Evolutionary conservation across 2,888 invertebrate species (phyloP).

Genomic region (Chaitophorus viminalis): DNA sequence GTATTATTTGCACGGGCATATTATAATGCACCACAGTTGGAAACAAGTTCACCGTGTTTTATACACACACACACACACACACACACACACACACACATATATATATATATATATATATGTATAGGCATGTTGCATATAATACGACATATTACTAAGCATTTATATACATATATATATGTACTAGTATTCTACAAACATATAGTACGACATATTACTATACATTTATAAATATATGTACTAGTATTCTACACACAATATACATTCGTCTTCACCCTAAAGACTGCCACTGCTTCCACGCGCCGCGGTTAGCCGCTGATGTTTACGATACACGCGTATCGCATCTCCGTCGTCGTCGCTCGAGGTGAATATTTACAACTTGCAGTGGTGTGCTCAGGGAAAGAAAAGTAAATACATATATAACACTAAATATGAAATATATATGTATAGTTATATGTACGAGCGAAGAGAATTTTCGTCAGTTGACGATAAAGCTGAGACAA

Average conservation of each 20-base stretch:
- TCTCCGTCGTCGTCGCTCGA: background rate
- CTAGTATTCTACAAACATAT: too few species aligned
- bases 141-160: background rate
- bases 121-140: background rate
- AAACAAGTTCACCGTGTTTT: constrained; percentile 25
- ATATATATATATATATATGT: too few species aligned
- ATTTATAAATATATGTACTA: too few species aligned
- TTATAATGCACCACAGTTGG: background rate
- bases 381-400: background rate
- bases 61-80: background rate
- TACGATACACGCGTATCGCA: constrained; percentile 6
- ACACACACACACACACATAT: background rate
- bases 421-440: too few species aligned
- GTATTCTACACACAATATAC: constrained; percentile 2
- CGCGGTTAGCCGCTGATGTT: constrained; percentile 17
- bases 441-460: too few species aligned
- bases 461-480: background rate
- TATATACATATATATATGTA: too few species aligned
- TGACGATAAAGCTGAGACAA: background rate
- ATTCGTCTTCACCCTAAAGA: constrained; percentile 22
- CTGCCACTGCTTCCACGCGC: background rate
- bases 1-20: background rate
- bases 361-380: constrained; percentile 37
- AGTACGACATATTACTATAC: background rate
- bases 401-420: too few species aligned